Evolutionary conservation across 2,113 vertebrate genomes (phyloP).

Genomic region (Girardinichthys multiradiatus): DNA sequence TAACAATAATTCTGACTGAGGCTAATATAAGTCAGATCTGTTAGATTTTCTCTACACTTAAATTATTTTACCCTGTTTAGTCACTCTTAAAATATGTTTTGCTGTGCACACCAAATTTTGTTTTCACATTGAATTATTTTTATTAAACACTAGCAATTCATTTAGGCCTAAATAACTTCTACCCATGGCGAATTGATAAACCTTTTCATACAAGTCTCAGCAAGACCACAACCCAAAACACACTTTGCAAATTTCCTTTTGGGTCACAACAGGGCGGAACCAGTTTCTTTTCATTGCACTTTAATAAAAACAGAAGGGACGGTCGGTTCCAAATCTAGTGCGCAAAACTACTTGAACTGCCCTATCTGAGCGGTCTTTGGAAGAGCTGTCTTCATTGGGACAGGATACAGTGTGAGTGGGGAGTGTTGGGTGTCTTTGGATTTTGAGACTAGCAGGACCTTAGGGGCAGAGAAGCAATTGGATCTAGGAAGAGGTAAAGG

Average conservation of each 20-base stretch:
- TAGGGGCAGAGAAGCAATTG: conserved; percentile 29
- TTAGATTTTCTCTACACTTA: conserved; percentile 15
- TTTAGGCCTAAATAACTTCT: conserved; percentile 21
- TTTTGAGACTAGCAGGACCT: conserved; percentile 22
- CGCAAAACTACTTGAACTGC: conserved; percentile 76
- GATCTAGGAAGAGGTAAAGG: neutral
- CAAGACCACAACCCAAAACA: conserved; percentile 27
- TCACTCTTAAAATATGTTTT: conserved; percentile 28
- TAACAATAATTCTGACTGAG: conserved; percentile 5
- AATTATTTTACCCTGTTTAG: conserved; percentile 66
- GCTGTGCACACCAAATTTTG: conserved; percentile 23
- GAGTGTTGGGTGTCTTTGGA: conserved; percentile 55
- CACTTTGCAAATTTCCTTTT: conserved; percentile 27
- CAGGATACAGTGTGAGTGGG: conserved; percentile 42
- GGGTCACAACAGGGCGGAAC: conserved; percentile 13
- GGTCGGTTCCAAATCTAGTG: conserved; percentile 82
- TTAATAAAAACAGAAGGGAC: conserved; percentile 82
- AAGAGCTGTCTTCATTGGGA: conserved; percentile 82
- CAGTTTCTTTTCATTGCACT: conserved; percentile 86
- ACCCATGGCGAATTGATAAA: conserved; percentile 22
- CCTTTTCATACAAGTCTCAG: conserved; percentile 27
- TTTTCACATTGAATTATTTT: neutral
- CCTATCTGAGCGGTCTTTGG: conserved; percentile 81
- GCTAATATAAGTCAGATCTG: neutral
- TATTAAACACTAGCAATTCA: neutral